A percentile compares a stretch with the other conserved stretches of the same genome.
Evolutionary conservation across 2,888 invertebrate genomes (phyloP).

Genomic region (Smittia aterrima): DNA sequence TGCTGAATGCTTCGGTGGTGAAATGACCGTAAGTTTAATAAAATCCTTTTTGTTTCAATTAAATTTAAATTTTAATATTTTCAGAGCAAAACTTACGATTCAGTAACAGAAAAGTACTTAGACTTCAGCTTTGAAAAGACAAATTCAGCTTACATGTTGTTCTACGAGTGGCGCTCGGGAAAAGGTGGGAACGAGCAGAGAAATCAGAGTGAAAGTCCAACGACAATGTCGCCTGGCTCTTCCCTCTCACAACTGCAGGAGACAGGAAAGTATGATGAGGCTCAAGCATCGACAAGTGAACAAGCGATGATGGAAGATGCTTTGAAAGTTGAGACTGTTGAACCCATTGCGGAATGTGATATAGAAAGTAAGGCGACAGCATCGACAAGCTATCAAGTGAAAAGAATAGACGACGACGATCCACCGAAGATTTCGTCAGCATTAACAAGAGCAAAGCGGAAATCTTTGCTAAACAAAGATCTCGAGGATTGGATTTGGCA

Average conservation of each 20-base stretch:
- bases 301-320: not conserved
- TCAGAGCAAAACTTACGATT: constrained; percentile 93
- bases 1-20: constrained; percentile 94
- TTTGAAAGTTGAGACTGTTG: constrained; percentile 43
- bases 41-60: constrained; percentile 17
- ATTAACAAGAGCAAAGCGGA: constrained; percentile 1
- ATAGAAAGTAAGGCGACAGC: constrained; percentile 46
- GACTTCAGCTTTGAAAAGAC: constrained; percentile 98
- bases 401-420: not conserved
- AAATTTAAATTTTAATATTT: constrained; percentile 24
- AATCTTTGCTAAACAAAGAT: constrained; percentile 57
- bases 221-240: not conserved
- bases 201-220: constrained; percentile 4
- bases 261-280: not conserved
- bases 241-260: constrained; percentile 6
- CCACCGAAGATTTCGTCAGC: not conserved
- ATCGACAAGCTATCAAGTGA: not conserved
- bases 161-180: constrained; percentile 80
- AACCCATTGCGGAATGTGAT: constrained; percentile 49
- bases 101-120: constrained; percentile 94
- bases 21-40: constrained; percentile 75
- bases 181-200: constrained; percentile 44
- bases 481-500: constrained; percentile 96
- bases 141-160: constrained; percentile 95
- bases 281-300: not conserved